These are phyloP conservation scores for Hartigia nigra DNA, from an alignment of 2,888 invertebrate genomes.

Conservation along the genomic window DNA sequence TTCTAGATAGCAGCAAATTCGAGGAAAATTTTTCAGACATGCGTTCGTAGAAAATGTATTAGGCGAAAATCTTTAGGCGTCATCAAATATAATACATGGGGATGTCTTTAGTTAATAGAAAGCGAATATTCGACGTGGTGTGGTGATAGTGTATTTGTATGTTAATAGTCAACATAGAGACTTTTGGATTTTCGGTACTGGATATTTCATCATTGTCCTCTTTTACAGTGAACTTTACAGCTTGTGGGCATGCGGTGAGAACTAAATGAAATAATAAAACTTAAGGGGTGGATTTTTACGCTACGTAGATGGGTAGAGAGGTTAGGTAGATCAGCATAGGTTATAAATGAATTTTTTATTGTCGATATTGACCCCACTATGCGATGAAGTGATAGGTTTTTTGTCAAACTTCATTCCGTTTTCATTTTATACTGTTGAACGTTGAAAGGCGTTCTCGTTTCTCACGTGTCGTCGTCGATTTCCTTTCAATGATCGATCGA, in stretches of 20 bases:
- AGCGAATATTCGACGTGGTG: background rate
- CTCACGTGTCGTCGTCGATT: slow-evolving; percentile 5
- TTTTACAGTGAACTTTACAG: background rate
- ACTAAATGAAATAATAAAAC: too few species aligned
- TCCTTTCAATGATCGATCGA: background rate
- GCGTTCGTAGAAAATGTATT: background rate
- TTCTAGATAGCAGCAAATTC: background rate
- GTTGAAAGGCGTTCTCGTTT: background rate
- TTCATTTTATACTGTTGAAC: background rate
- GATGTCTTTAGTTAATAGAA: background rate
- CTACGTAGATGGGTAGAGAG: too few species aligned
- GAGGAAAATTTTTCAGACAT: background rate
- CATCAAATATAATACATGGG: background rate
- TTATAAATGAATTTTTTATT: background rate
- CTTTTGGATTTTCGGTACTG: background rate
- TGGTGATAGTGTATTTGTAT: background rate
- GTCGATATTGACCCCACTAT: background rate
- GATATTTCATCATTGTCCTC: background rate
- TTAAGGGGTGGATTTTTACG: too few species aligned
- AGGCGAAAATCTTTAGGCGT: background rate
- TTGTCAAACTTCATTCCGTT: background rate
- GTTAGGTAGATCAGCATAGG: too few species aligned
- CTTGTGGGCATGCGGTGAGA: too few species aligned
- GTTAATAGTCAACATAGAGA: background rate
- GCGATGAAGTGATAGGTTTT: background rate